A percentile compares a stretch with the other conserved stretches of the same genome.
Conservation (phyloP, 2,113 vertebrate species). For the Melanocharis versteri region DNA sequence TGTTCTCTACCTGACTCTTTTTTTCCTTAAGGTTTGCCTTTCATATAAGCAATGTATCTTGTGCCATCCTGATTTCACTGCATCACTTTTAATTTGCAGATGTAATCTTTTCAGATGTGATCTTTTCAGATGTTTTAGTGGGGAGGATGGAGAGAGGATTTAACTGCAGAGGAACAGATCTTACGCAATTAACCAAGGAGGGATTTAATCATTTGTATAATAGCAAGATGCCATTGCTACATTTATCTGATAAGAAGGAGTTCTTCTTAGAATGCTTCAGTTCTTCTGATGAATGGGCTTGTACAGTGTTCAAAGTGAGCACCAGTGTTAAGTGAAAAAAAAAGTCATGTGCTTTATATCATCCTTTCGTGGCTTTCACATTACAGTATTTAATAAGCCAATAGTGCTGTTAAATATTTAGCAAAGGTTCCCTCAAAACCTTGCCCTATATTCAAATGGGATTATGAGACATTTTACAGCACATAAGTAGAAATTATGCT, state of each 20-base stretch:
- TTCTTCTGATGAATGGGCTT: slow-evolving; percentile 64
- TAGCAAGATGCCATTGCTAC: slow-evolving; percentile 45
- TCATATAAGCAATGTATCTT: background rate
- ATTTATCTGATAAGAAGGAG: slow-evolving; percentile 66
- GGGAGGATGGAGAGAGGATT: background rate
- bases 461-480: slow-evolving; percentile 62
- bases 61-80: background rate
- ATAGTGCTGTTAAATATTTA: slow-evolving; percentile 69
- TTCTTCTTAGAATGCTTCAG: slow-evolving; percentile 62
- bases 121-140: slow-evolving; percentile 40
- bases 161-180: slow-evolving; percentile 37
- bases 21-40: slow-evolving; percentile 15
- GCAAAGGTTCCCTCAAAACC: slow-evolving; percentile 56
- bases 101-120: slow-evolving; percentile 12
- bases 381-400: slow-evolving; percentile 62
- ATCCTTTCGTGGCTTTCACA: slow-evolving; percentile 18
- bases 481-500: slow-evolving; percentile 49
- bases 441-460: slow-evolving; percentile 48
- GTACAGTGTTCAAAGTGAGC: slow-evolving; percentile 47
- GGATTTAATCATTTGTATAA: slow-evolving; percentile 64
- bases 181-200: slow-evolving; percentile 56
- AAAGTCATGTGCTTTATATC: slow-evolving; percentile 38
- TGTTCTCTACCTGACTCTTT: background rate
- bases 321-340: slow-evolving; percentile 44
- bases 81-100: slow-evolving; percentile 33